These are phyloP conservation scores for Leucoma salicis DNA, from an alignment of 2,888 invertebrate species.

Conservation along the genomic window DNA sequence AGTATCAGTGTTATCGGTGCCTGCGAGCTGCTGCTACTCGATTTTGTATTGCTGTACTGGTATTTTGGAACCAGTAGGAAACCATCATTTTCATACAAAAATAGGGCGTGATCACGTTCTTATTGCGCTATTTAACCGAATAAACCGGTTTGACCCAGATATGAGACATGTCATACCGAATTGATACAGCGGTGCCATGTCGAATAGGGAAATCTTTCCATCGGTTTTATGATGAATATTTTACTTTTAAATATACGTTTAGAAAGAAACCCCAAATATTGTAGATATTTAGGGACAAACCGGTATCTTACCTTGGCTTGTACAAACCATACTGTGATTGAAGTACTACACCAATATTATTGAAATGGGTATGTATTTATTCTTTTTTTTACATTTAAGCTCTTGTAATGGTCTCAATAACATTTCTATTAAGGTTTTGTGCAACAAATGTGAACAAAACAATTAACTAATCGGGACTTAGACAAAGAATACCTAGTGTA, in stretches of 20 bases:
- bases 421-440: slow-evolving; percentile 43
- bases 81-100: too few relatives aligned
- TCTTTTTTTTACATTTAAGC: slow-evolving; percentile 36
- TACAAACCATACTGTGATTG: slow-evolving; percentile 36
- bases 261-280: neutral
- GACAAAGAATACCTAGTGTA: slow-evolving; percentile 52
- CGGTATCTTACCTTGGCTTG: neutral
- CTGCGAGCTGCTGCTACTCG: neutral
- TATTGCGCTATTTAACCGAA: neutral
- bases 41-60: slow-evolving; percentile 31
- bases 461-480: slow-evolving; percentile 40
- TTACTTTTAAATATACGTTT: neutral
- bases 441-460: slow-evolving; percentile 35
- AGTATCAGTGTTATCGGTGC: too few relatives aligned
- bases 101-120: too few relatives aligned
- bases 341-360: slow-evolving; percentile 41
- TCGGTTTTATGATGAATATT: neutral
- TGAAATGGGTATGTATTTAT: slow-evolving; percentile 40
- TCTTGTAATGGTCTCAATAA: slow-evolving; percentile 43
- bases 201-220: too few relatives aligned
- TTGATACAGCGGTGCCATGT: too few relatives aligned
- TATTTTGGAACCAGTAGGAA: slow-evolving; percentile 2
- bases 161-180: neutral
- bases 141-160: neutral
- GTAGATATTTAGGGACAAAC: neutral